A percentile compares a stretch with the other conserved stretches of the same genome.
These are phyloP conservation scores for Dendronephthya gigantea DNA, from an alignment of 64 coral and sea anemone genomes.

Conservation along the genomic window DNA sequence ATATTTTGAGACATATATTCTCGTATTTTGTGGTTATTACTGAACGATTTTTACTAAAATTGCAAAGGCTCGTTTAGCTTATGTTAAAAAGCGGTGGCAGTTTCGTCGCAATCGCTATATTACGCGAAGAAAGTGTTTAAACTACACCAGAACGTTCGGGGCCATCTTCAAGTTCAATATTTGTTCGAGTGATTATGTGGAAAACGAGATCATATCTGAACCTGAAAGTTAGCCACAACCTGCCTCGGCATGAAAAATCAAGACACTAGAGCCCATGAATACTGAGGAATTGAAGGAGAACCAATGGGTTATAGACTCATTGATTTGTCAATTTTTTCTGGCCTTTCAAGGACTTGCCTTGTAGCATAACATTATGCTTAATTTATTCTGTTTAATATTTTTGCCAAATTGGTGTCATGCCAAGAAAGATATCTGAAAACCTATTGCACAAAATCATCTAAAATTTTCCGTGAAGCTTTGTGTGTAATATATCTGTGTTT, in stretches of 20 bases:
- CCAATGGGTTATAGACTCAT: conserved; percentile 30
- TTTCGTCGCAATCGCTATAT: conserved; percentile 23
- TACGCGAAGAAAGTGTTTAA: neutral
- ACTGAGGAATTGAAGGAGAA: conserved; percentile 4
- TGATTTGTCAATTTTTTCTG: conserved; percentile 7
- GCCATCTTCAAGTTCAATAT: neutral
- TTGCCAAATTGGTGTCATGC: no score
- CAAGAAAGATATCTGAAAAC: no score
- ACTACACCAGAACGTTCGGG: neutral
- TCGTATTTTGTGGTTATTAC: conserved; percentile 35
- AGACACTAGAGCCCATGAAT: conserved; percentile 30
- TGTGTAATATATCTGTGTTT: no score
- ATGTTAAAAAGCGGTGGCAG: conserved; percentile 12
- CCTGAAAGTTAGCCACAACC: conserved; percentile 13
- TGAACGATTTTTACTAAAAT: neutral
- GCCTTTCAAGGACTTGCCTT: conserved; percentile 8
- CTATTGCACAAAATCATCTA: neutral
- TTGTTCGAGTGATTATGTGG: neutral
- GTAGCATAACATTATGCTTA: neutral
- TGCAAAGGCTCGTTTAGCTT: conserved; percentile 16
- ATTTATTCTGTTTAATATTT: no score
- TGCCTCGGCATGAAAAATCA: conserved; percentile 19
- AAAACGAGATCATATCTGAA: conserved; percentile 3
- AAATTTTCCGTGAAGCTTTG: no score
- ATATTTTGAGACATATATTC: neutral